Evolutionary conservation across 2,888 invertebrate species (phyloP), one percentile per base, ranked within the genome.

Genomic region (Operophtera brumata): DNA sequence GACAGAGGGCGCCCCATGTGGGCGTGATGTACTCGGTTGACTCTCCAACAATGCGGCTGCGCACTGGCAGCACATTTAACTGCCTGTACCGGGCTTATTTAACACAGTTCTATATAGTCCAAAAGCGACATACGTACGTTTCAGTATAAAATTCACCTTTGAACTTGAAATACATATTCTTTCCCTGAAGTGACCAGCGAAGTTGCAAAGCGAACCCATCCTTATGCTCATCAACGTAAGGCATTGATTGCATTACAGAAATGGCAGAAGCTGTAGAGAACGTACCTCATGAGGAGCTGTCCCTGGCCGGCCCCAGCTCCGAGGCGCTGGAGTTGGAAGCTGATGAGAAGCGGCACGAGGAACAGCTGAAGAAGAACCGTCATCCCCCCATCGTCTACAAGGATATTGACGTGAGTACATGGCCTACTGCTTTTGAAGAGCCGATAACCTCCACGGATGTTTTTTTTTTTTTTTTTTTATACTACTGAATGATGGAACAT

Each of bases 311-410:
- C 34, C 80, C 84, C 68, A 86, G 84, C 67, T 85, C 83, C 68
- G 67, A 59, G 71, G 69, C 69, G 62, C 76, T 62, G 67, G 82
- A 62, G 62, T 64, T 69, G 49, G 91, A 90, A 40, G 93, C 92
- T 37, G 94, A 94, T 64, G 93, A 94, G 77, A 90, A 91, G 53
- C 90, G 91, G 42, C 92, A 92, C 62, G 92, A 93, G 57, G 96
- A 96, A 78, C 94, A 93, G 75, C 92, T 92, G 70, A 94, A 93
- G 81, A 93, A 93, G 69, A 91, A 91, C 56, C 91, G 94, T 48
- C 95, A 96, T 77, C 96, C 96, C 45, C 96, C 96, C 37, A 93
- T 96, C 70, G 93, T 96, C 35, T 96, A 92, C 83, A 92, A 91
- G 67, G 94, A 94, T 74, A 86, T 95, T 64, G 94, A 96, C 76